A percentile compares a stretch with the other conserved stretches of the same genome.
phyloP scores from a whole-genome alignment of 2,113 vertebrate species.

The Passer montanus region DNA sequence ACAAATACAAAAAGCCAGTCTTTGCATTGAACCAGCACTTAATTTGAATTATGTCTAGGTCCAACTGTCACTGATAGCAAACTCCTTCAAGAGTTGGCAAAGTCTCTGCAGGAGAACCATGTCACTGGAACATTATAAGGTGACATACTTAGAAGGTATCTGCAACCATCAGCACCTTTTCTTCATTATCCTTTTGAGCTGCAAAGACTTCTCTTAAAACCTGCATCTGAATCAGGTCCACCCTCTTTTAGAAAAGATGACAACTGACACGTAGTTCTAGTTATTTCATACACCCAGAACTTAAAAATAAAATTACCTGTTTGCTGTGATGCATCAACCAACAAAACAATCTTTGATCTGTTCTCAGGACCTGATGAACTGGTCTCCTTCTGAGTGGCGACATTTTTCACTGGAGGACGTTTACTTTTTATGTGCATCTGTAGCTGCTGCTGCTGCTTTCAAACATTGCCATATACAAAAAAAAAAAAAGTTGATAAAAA shows the following conservation, averaged over 20 bases:
- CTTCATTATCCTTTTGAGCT: neutral
- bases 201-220: neutral
- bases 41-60: neutral
- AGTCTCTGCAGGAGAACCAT: neutral
- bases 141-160: neutral
- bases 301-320: slow-evolving; percentile 80
- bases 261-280: neutral
- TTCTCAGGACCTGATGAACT: slow-evolving; percentile 87
- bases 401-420: slow-evolving; percentile 88
- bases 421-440: slow-evolving; percentile 84
- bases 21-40: neutral
- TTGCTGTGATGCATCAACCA: slow-evolving; percentile 96
- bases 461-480: neutral
- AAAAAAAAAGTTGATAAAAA: neutral
- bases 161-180: neutral
- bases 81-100: neutral
- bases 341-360: slow-evolving; percentile 88
- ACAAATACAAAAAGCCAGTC: neutral
- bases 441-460: slow-evolving; percentile 72
- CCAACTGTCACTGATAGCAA: neutral
- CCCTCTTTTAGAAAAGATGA: neutral
- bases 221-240: neutral
- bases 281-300: neutral
- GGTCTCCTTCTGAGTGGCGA: slow-evolving; percentile 95
- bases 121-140: neutral